Percentiles rank a stretch among this genome's conserved stretches.
These are phyloP conservation scores for Momotus momota DNA, from an alignment of 2,797 vertebrate genomes.

Conservation along the genomic window DNA sequence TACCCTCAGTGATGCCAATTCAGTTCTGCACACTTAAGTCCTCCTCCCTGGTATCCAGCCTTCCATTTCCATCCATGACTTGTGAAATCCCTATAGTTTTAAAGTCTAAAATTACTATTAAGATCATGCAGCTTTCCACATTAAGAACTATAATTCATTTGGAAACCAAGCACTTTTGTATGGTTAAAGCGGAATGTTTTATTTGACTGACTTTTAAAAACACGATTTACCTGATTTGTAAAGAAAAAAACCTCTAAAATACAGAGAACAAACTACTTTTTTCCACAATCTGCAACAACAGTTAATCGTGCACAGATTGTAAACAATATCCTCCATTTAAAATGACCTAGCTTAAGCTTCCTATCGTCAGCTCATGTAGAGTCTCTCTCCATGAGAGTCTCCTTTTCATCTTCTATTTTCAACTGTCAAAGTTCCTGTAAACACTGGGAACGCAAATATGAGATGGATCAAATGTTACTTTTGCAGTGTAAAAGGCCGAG, in stretches of 20 bases:
- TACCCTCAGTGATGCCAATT: neutral
- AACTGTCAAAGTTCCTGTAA: neutral
- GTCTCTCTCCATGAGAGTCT: neutral
- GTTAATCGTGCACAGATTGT: neutral
- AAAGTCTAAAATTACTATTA: neutral
- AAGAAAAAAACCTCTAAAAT: neutral
- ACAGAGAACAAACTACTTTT: neutral
- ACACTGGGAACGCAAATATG: neutral
- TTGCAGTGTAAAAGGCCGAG: neutral
- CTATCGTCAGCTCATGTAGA: neutral
- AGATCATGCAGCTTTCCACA: neutral
- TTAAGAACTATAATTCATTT: neutral
- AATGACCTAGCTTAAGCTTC: neutral
- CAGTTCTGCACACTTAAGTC: neutral
- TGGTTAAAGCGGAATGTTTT: neutral
- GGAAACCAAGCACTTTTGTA: neutral
- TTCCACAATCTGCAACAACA: neutral
- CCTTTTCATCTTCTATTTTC: neutral
- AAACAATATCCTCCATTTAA: neutral
- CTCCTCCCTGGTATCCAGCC: neutral
- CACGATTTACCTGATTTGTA: neutral
- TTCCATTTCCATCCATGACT: neutral
- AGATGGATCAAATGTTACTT: neutral
- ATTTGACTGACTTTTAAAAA: neutral
- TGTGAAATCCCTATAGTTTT: neutral